Evolutionary conservation across 2,113 vertebrate species (phyloP).

Genomic region (Phylloscopus trochilus): DNA sequence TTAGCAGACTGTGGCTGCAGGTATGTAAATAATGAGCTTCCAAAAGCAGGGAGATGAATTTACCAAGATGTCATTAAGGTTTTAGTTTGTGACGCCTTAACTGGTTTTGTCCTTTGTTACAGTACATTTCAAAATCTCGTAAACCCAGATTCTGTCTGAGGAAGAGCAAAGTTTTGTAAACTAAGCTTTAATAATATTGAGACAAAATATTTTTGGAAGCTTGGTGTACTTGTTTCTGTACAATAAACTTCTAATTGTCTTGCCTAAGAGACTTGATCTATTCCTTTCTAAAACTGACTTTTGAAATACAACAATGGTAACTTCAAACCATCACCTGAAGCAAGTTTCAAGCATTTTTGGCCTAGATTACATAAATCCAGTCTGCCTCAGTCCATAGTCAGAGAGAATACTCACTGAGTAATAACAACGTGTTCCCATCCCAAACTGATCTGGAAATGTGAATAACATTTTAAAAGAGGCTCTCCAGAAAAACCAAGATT

Average conservation of each 20-base stretch:
- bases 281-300: background rate
- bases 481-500: background rate
- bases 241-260: constrained; percentile 51
- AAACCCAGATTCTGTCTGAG: background rate
- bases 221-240: constrained; percentile 33
- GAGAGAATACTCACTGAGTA: background rate
- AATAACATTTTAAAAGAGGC: background rate
- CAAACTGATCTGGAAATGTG: background rate
- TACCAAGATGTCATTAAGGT: background rate
- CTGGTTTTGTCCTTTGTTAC: background rate
- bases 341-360: background rate
- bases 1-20: background rate
- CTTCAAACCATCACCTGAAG: background rate
- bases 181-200: background rate
- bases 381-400: background rate
- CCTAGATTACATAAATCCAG: background rate
- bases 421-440: background rate
- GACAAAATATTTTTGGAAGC: constrained; percentile 35
- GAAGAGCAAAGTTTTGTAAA: constrained; percentile 28
- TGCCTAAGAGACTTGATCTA: background rate
- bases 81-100: background rate
- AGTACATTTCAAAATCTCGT: constrained; percentile 34
- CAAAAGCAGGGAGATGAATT: background rate
- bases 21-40: background rate
- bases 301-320: background rate